Percentiles rank a stretch among this genome's conserved stretches.
Evolutionary conservation across 1,140 invertebrate genomes (phyloP).

Genomic region (Diuraphis noxia): DNA sequence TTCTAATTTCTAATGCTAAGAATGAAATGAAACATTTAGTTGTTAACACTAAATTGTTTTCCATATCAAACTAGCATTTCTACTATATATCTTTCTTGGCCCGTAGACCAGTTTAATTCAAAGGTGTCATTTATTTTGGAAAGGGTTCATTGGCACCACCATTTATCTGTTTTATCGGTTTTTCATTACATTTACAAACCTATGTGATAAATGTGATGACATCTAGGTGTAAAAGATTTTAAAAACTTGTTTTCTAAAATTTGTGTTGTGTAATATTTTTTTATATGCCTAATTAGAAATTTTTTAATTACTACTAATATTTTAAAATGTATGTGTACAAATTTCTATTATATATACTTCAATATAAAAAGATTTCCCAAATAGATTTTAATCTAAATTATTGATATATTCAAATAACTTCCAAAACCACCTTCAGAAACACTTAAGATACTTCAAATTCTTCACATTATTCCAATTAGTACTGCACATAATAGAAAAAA

Average conservation of each 20-base stretch:
- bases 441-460: too few species aligned
- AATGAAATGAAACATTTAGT: background rate
- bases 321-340: background rate
- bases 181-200: background rate
- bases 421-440: too few species aligned
- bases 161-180: too few species aligned
- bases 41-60: background rate
- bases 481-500: too few species aligned
- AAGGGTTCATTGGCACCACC: background rate
- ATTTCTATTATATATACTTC: too few species aligned
- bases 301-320: background rate
- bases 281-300: too few species aligned
- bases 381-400: too few species aligned
- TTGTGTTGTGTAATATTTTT: too few species aligned
- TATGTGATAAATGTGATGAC: background rate
- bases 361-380: too few species aligned
- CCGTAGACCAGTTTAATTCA: background rate
- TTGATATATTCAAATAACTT: too few species aligned
- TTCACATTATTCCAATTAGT: too few species aligned
- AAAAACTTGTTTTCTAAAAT: too few species aligned
- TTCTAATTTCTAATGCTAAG: background rate
- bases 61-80: background rate
- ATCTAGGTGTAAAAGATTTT: background rate
- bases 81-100: background rate
- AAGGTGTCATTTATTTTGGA: background rate